Base-by-base conservation (phyloP, 2,797 vertebrate species). In the Manis pentadactyla region DNA sequence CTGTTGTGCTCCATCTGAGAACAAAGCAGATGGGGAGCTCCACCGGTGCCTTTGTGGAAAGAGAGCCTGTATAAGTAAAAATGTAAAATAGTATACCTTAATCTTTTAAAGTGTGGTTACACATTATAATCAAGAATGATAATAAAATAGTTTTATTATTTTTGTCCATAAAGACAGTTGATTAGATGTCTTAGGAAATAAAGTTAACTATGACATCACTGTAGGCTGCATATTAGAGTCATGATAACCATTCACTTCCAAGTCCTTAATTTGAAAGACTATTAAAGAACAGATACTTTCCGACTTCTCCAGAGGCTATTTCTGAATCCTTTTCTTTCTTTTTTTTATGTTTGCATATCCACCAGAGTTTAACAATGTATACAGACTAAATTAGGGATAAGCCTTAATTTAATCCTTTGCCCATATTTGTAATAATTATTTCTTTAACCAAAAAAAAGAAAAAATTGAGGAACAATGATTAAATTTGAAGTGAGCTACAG, bases 401-500 rank as follows among this genome's bases (percentile, higher is more conserved):
- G 34, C 81, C 51, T 31, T 34, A 94, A 87, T 73, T 87, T 95
- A 96, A 90, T 83, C 64, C n/a, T 86, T 92, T 78, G 42, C 23
- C 68, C 14, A 53, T 49, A 79, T 93, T 87, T 42, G 39, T 92
- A 55, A 73, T 92, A 37, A 75, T 91, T 64, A 82, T 73, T 34
- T 90, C 71, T 90, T 87, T 57, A 93, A 90, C n/a, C 82, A 73
- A 53, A 42, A 85, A 71, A 46, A 31, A 79, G 23, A 74, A 82
- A 59, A 91, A 86, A 51, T 57, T n/a, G 18, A 71, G 23, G 31
- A 90, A 77, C 57, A 82, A 18, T 53, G 37, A 90, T 61, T 90
- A 83, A 78, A 84, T 94, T 96, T 57, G 81, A 59, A 71, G 59
- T 96, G 79, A 93, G 18, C 46, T 75, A 77, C 49, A 94, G 51